Conservation (phyloP, 2,113 vertebrate genomes). For the Pteropus alecto region DNA sequence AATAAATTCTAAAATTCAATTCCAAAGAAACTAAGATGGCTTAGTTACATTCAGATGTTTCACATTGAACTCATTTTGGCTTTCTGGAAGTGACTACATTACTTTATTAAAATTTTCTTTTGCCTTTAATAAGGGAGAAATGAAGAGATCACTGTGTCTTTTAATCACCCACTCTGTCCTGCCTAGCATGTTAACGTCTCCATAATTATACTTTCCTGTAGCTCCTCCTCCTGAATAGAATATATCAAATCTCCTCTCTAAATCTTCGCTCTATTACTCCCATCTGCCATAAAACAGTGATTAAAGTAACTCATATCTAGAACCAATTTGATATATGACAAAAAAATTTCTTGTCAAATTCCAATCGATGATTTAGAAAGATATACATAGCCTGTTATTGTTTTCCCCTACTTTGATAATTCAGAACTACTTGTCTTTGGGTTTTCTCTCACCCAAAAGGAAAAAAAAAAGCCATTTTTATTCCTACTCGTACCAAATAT, state of each 20-base stretch:
- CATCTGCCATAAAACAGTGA: not conserved
- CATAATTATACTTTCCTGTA: not conserved
- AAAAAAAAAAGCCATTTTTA: not conserved
- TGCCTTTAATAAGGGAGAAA: conserved; percentile 28
- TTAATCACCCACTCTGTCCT: not conserved
- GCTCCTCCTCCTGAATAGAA: not conserved
- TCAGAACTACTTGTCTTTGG: not conserved
- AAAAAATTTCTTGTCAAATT: conserved; percentile 25
- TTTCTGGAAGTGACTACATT: conserved; percentile 24
- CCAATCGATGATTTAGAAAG: not conserved
- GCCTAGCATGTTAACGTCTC: not conserved
- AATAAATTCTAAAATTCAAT: conserved; percentile 62
- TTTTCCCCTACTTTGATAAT: not conserved
- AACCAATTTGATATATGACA: not conserved
- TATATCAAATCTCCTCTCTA: not conserved
- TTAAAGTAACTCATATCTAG: not conserved
- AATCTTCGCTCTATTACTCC: not conserved
- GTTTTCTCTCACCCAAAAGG: not conserved
- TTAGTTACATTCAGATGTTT: conserved; percentile 22
- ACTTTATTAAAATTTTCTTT: conserved; percentile 38
- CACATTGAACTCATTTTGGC: conserved; percentile 29
- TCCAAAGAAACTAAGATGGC: conserved; percentile 51
- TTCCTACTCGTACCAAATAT: not conserved
- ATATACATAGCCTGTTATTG: not conserved
- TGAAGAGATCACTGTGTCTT: not conserved